Evolutionary conservation across 2,888 invertebrate genomes (phyloP).

Genomic region (Protophormia terraenovae): DNA sequence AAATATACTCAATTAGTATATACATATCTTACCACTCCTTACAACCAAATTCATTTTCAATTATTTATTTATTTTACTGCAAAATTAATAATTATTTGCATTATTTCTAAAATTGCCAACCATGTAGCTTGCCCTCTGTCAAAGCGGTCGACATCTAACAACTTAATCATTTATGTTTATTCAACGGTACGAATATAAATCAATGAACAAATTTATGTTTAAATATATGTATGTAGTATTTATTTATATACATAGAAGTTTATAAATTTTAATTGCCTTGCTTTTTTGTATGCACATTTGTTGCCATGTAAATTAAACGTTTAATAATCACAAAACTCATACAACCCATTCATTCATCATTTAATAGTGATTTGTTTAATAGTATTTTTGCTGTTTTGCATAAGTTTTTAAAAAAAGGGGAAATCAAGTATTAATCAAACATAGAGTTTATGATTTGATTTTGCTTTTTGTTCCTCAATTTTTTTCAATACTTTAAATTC

Average conservation of each 20-base stretch:
- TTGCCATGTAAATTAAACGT: constrained; percentile 53
- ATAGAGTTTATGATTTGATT: constrained; percentile 14
- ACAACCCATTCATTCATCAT: constrained; percentile 8
- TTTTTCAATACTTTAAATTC: not conserved
- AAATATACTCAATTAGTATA: not conserved
- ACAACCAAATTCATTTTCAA: not conserved
- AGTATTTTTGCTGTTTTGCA: not conserved
- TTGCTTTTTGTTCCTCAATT: not conserved
- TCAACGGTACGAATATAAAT: not conserved
- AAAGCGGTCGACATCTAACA: constrained; percentile 59
- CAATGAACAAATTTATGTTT: not conserved
- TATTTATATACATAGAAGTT: not conserved
- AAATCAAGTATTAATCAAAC: constrained; percentile 34
- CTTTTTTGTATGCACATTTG: constrained; percentile 55
- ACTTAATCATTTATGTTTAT: constrained; percentile 29
- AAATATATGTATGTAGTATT: not conserved
- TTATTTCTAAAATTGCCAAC: constrained; percentile 11
- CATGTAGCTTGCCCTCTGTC: constrained; percentile 30
- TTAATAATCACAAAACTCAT: constrained; percentile 45
- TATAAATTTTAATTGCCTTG: constrained; percentile 42
- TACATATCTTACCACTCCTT: not conserved
- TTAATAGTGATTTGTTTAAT: constrained; percentile 34
- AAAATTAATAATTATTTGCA: constrained; percentile 51
- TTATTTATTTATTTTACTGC: constrained; percentile 48
- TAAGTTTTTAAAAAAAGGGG: not conserved